Base-by-base conservation (phyloP, 2,888 invertebrate genomes). In the Opisthograptis luteolata region DNA sequence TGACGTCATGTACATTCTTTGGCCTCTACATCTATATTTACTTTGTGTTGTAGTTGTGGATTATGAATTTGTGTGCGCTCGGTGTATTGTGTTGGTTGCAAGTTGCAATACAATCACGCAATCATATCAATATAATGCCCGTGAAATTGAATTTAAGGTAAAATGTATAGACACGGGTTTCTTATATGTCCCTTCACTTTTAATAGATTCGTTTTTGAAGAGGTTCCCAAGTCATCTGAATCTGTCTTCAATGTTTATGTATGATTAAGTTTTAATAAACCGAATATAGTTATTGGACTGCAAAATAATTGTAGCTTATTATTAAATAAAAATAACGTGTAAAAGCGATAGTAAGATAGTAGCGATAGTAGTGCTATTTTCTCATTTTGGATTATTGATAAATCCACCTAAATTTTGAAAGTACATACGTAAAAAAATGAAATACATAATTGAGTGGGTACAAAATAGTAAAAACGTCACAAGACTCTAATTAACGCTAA, bases 1-100 rank as follows among this genome's bases (percentile, higher is more conserved):
- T 87, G 86, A 88, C 89, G 90, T 89, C 87, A 87, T 65, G 68
- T 54, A 70, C 84, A 88, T 88, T 87, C 88, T 81, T 82, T 75
- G 74, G 78, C 83, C 73, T 79, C 76, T 79, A 80, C 79, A 81
- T 80, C 81, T 79, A 82, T 74, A n/a, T n/a, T n/a, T 73, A 74
- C 68, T 79, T 77, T 76, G 76, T 66, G n/a, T 42, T 64, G 70
- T 73, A 55, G 54, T 66, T 53, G 62, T 66, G 62, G 55, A 43
- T 62, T 61, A 60, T 51, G 25, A 32, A 43, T 30, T 35, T 46
- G 53, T 57, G 55, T 49, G 55, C 54, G 36, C 12, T 35, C 15
- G 42, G 34, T n/a, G n/a, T 40, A 20, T 15, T 34, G 44, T 37
- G 42, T 43, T 44, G n/a, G n/a, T n/a, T n/a, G n/a, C n/a, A n/a